These are phyloP conservation scores for Hipparchia semele DNA, from an alignment of 2,888 invertebrate species.

Conservation along the genomic window DNA sequence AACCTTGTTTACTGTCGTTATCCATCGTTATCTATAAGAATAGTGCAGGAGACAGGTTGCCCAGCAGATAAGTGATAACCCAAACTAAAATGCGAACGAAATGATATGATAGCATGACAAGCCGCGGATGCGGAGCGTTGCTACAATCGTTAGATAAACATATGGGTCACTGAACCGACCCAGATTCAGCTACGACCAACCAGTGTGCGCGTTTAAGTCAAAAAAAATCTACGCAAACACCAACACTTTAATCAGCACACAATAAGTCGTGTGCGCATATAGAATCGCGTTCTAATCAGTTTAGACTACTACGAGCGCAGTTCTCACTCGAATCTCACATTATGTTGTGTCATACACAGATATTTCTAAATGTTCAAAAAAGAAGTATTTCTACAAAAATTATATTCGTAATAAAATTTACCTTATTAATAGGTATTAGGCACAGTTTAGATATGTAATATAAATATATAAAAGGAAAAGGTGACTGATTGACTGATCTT, in stretches of 20 bases:
- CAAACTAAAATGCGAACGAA: slow-evolving; percentile 73
- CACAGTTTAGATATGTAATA: no score
- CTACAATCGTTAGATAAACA: slow-evolving; percentile 81
- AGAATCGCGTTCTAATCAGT: slow-evolving; percentile 16
- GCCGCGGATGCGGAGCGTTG: slow-evolving; percentile 61
- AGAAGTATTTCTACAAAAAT: background rate
- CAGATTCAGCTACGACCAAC: slow-evolving; percentile 64
- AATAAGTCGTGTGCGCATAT: slow-evolving; percentile 35
- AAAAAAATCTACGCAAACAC: slow-evolving; percentile 63
- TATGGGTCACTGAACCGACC: slow-evolving; percentile 83
- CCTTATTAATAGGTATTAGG: no score
- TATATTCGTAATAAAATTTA: no score
- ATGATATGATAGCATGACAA: slow-evolving; percentile 64
- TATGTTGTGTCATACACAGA: background rate
- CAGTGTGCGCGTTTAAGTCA: slow-evolving; percentile 67
- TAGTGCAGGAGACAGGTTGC: slow-evolving; percentile 74
- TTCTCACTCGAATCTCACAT: slow-evolving; percentile 3
- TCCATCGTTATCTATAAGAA: slow-evolving; percentile 44
- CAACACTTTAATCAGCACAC: slow-evolving; percentile 52
- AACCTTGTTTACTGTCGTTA: slow-evolving; percentile 29
- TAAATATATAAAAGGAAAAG: no score
- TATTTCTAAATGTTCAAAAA: background rate
- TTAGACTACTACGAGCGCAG: slow-evolving; percentile 14
- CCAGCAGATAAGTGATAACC: slow-evolving; percentile 63
- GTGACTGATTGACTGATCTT: no score